Evolutionary conservation across 2,888 invertebrate genomes (phyloP).

Genomic region (Noctua fimbriata): DNA sequence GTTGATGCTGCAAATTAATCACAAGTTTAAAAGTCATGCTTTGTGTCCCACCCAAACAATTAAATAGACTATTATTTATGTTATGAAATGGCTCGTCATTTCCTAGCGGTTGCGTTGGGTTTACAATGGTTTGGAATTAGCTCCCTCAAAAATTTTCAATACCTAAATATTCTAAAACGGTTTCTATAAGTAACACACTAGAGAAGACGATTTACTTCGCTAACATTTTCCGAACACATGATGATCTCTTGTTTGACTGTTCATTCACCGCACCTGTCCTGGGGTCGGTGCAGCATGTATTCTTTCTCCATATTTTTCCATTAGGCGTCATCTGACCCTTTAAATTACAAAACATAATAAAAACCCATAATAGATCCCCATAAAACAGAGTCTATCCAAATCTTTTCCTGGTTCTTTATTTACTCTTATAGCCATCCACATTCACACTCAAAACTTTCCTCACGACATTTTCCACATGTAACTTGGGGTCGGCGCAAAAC

Average conservation of each 20-base stretch:
- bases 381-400: no score
- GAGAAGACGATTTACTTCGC: neutral
- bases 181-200: neutral
- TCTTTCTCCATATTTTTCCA: neutral
- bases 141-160: neutral
- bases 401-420: neutral
- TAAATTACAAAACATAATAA: no score
- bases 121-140: neutral
- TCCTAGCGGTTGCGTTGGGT: neutral
- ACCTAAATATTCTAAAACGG: neutral
- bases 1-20: neutral
- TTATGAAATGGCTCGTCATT: neutral
- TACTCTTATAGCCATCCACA: neutral
- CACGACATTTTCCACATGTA: neutral
- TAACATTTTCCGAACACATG: neutral
- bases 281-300: neutral
- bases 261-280: neutral
- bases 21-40: neutral
- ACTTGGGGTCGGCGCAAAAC: no score
- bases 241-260: neutral
- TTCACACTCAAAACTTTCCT: neutral
- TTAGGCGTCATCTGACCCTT: neutral
- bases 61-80: neutral
- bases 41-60: neutral
- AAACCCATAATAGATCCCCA: no score